phyloP scores from a whole-genome alignment of 2,113 vertebrate genomes.

The Illadopsis cleaveri region DNA sequence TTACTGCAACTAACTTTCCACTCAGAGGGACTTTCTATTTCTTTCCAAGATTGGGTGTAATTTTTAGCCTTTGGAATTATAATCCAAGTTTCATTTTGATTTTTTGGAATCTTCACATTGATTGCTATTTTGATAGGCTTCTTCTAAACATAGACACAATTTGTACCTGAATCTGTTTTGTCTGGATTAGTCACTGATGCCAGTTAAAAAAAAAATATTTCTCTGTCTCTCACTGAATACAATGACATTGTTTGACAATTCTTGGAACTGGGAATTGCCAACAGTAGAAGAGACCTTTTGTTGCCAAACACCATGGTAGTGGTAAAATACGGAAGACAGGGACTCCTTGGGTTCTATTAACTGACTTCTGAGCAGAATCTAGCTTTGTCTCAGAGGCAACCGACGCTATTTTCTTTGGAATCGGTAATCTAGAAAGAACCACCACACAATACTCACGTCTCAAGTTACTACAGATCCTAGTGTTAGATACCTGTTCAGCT shows the following conservation, averaged over 20 bases:
- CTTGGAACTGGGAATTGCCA: background rate
- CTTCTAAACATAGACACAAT: background rate
- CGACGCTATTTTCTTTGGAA: background rate
- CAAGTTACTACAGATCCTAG: background rate
- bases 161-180: background rate
- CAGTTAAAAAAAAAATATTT: background rate
- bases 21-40: background rate
- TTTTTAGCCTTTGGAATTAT: background rate
- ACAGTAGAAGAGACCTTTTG: background rate
- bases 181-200: background rate
- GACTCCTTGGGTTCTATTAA: background rate
- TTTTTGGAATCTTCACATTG: background rate
- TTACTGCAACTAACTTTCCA: background rate
- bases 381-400: background rate
- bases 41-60: background rate
- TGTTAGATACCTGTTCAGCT: background rate
- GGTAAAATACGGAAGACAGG: background rate
- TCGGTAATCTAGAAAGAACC: background rate
- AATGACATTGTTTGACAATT: rapidly evolving
- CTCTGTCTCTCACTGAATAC: background rate
- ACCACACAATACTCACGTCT: rapidly evolving
- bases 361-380: background rate
- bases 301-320: background rate
- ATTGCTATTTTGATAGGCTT: background rate
- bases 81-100: background rate